A percentile compares a stretch with the other conserved stretches of the same genome.
Evolutionary conservation across 92 coral and sea anemone genomes (phyloP).

Genomic region (Ricordea florida): DNA sequence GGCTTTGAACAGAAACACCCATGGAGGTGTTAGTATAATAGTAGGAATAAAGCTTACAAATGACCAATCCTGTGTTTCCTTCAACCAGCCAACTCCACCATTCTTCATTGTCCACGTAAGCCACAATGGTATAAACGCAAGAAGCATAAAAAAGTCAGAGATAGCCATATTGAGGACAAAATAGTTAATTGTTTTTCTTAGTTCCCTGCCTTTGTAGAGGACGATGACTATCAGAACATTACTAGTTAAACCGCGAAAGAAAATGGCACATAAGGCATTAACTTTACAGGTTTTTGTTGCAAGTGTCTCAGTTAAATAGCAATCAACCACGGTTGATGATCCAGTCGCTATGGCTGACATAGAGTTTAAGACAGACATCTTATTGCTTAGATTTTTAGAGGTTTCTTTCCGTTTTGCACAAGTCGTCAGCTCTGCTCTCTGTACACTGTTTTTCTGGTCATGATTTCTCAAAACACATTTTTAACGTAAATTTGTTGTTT

Average conservation of each 20-base stretch:
- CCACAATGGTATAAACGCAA: slow-evolving; percentile 14
- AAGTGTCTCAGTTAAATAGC: no score
- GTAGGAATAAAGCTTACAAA: slow-evolving; percentile 21
- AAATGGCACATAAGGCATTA: not conserved
- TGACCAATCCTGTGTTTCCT: slow-evolving; percentile 5
- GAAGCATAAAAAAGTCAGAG: slow-evolving; percentile 33
- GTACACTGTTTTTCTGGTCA: no score
- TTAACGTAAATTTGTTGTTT: no score
- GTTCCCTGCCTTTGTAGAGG: slow-evolving; percentile 5
- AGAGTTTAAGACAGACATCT: no score
- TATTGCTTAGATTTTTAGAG: no score
- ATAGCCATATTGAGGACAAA: slow-evolving; percentile 55
- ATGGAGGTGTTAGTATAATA: slow-evolving; percentile 15
- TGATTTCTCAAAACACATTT: no score
- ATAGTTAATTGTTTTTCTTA: slow-evolving; percentile 45
- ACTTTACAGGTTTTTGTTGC: not conserved
- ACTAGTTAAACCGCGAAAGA: not conserved
- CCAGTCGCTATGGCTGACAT: no score
- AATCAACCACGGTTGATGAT: no score
- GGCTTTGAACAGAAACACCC: slow-evolving; percentile 34
- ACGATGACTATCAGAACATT: slow-evolving; percentile 34
- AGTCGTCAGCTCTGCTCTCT: no score
- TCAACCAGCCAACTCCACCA: slow-evolving; percentile 13
- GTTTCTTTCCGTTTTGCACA: no score
- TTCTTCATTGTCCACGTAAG: not conserved